Conservation (phyloP, 2,888 invertebrate species). For the Pollenia labialis region DNA sequence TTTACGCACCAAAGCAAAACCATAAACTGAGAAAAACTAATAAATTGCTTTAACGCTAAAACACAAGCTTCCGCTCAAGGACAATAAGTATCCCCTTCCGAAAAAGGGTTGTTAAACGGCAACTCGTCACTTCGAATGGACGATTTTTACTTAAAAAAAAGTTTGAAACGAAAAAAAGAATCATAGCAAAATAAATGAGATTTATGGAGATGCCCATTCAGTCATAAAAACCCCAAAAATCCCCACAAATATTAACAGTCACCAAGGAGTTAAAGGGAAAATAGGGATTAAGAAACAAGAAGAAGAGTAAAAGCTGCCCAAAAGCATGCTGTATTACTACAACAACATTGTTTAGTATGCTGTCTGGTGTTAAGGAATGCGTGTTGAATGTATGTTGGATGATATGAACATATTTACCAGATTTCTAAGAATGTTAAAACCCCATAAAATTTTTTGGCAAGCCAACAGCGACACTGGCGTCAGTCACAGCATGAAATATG, state of each 20-base stretch:
- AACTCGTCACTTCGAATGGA: neutral
- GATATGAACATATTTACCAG: neutral
- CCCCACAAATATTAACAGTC: constrained; percentile 1
- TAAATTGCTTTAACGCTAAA: constrained; percentile 45
- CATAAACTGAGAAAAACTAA: constrained; percentile 43
- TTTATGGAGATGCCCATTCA: constrained; percentile 58
- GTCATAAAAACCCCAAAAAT: constrained; percentile 17
- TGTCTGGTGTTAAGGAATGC: constrained; percentile 26
- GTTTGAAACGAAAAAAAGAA: no score
- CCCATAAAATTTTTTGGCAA: constrained; percentile 64
- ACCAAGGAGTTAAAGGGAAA: neutral
- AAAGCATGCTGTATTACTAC: constrained; percentile 19
- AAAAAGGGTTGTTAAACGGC: neutral
- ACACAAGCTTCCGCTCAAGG: neutral
- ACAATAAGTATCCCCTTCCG: neutral
- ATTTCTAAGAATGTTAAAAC: constrained; percentile 49
- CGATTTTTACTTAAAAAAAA: no score
- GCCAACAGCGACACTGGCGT: constrained; percentile 22
- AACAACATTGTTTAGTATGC: constrained; percentile 18
- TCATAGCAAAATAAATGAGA: constrained; percentile 49
- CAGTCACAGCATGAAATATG: constrained; percentile 17
- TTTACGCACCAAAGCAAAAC: neutral
- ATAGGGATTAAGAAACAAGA: neutral
- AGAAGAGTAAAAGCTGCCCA: neutral
- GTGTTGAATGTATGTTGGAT: constrained; percentile 27